Conservation (phyloP, 30 jellyfish, hydroid and myxozoan species). For the Chironex yamaguchii region DNA sequence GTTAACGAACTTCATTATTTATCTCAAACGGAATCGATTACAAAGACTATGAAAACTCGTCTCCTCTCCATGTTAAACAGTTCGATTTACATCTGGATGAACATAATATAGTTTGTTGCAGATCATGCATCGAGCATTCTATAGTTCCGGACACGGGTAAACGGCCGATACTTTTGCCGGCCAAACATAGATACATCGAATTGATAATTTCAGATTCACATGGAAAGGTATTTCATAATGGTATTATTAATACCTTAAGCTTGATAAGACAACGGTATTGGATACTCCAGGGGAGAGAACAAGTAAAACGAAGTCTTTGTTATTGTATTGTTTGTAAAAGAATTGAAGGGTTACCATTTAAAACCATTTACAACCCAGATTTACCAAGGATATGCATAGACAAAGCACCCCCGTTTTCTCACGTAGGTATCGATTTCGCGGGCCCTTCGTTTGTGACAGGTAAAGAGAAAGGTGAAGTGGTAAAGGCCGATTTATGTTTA, state of each 20-base stretch:
- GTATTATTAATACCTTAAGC: slow-evolving; percentile 46
- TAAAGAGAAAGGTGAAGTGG: not conserved
- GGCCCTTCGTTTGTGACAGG: slow-evolving; percentile 28
- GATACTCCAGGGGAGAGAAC: slow-evolving; percentile 58
- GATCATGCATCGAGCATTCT: slow-evolving; percentile 15
- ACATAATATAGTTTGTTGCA: slow-evolving; percentile 8
- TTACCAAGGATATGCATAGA: slow-evolving; percentile 25
- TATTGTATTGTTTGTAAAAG: slow-evolving; percentile 18
- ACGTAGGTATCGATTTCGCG: slow-evolving; percentile 54
- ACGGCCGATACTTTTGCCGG: slow-evolving; percentile 28
- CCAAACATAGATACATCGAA: not conserved
- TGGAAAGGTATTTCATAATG: slow-evolving; percentile 16
- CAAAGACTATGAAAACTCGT: not conserved
- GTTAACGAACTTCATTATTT: too few relatives aligned
- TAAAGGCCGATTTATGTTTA: slow-evolving; percentile 30
- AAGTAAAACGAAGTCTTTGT: slow-evolving; percentile 1
- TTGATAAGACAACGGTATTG: slow-evolving; percentile 44
- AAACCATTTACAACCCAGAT: not conserved
- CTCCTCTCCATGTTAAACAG: slow-evolving; percentile 24
- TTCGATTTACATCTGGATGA: slow-evolving; percentile 20
- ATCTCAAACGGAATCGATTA: slow-evolving; percentile 34
- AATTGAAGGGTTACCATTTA: slow-evolving; percentile 57
- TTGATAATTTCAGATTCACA: slow-evolving; percentile 17
- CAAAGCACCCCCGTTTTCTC: slow-evolving; percentile 44
- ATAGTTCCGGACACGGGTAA: slow-evolving; percentile 18